Base-by-base conservation (phyloP, 2,888 invertebrate genomes). In the Ophion ellenae region DNA sequence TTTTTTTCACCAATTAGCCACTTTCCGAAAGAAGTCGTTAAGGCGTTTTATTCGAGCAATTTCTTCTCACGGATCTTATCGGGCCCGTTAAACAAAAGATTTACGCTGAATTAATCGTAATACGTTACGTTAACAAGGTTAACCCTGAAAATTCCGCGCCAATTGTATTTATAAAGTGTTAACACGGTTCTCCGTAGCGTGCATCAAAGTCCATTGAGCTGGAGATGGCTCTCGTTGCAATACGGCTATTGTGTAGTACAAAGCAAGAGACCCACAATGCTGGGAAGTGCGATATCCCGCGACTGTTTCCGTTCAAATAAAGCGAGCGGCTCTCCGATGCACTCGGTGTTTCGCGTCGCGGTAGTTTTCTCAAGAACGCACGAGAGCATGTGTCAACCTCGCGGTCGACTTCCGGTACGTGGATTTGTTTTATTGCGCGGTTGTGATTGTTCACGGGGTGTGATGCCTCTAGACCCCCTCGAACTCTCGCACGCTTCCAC, bases 281-380 rank as follows among this genome's bases (percentile, higher is more conserved):
- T 92, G 92, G 90, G 92, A 93, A 91, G 81, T 74, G 61, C 87
- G 91, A 91, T 92, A 92, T 91, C 89, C 90, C 90, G 86, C 78
- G 85, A 85, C 86, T 86, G 91, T 92, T 93, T 93, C 93, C 93
- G 92, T 92, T 92, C 90, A 91, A 93, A 93, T 91, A 92, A 87
- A 89, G 84, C 80, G 86, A 81, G 10, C n/a, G 66, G 81, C 45
- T 86, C 64, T 63, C 28, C 32, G 53, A 83, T 78, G 81, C 74
- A 73, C 76, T 75, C 17, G 36, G 67, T 77, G 14, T 6, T 75
- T n/a, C 14, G 40, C n/a, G 57, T 57, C 61, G 20, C 61, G 61
- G 61, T 61, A 24, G n/a, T 61, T 84, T 85, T 87, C 84, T 86
- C 88, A 87, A 84, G 84, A 83, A 63, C 17, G 20, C 84, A 77